phyloP scores from a whole-genome alignment of 2,797 vertebrate species.

The Echeneis naucrates region DNA sequence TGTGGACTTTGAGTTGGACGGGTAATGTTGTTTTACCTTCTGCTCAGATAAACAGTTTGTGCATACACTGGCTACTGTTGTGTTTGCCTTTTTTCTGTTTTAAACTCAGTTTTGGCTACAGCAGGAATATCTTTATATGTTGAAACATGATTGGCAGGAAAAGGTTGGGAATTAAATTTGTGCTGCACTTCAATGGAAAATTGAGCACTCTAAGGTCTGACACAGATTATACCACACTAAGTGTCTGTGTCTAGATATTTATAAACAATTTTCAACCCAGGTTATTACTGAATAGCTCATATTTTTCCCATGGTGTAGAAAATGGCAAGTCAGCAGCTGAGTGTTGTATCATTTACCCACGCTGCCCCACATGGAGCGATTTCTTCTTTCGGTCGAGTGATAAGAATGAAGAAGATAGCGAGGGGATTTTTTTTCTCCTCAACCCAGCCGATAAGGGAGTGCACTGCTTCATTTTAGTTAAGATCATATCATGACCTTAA shows the following conservation, averaged over 20 bases:
- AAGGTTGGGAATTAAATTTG: background rate
- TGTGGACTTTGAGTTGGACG: slow-evolving; percentile 21
- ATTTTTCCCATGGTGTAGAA: slow-evolving; percentile 44
- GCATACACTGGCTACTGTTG: background rate
- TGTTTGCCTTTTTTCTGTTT: background rate
- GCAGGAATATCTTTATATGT: background rate
- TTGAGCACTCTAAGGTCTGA: background rate
- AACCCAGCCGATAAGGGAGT: slow-evolving; percentile 2
- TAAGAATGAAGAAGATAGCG: slow-evolving; percentile 35
- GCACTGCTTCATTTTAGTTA: background rate
- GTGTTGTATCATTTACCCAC: slow-evolving; percentile 47
- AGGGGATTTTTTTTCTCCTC: background rate
- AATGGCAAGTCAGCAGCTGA: slow-evolving; percentile 62
- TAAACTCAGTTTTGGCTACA: background rate
- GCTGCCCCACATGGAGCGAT: slow-evolving; percentile 37
- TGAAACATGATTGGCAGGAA: background rate
- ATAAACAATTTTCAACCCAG: too few species aligned
- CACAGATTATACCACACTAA: background rate
- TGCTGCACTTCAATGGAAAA: background rate
- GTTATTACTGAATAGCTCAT: slow-evolving; percentile 32
- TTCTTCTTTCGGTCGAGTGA: slow-evolving; percentile 36
- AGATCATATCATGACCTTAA: background rate
- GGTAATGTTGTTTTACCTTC: slow-evolving; percentile 24
- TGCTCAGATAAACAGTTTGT: slow-evolving; percentile 2
- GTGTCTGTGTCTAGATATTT: background rate